phyloP scores from a whole-genome alignment of 2,113 vertebrate species.

The Arothron firmamentum region DNA sequence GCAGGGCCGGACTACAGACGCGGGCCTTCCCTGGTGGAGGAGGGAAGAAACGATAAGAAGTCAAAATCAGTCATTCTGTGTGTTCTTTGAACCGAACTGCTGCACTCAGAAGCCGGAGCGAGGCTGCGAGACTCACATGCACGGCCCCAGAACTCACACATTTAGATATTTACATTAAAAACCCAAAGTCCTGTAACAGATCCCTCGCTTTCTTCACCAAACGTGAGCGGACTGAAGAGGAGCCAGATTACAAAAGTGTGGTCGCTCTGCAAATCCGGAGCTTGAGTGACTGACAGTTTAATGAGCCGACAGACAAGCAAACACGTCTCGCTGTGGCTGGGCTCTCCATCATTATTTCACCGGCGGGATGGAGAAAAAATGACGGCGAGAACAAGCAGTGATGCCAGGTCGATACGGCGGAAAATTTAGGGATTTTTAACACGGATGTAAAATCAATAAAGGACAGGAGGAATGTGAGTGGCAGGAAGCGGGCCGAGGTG shows the following conservation, averaged over 20 bases:
- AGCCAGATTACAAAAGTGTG: background rate
- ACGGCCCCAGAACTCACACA: constrained; percentile 17
- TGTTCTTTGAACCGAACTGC: constrained; percentile 67
- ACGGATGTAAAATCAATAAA: constrained; percentile 52
- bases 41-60: constrained; percentile 56
- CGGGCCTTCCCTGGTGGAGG: constrained; percentile 67
- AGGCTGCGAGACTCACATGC: constrained; percentile 62
- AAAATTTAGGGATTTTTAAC: constrained; percentile 53
- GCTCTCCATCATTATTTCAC: constrained; percentile 5
- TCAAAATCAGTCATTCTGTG: constrained; percentile 71
- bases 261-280: background rate
- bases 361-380: background rate
- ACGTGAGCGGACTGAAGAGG: constrained; percentile 7
- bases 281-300: constrained; percentile 32
- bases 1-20: constrained; percentile 64
- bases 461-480: constrained; percentile 48
- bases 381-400: constrained; percentile 19
- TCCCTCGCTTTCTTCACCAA: too few relatives aligned
- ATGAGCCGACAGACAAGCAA: constrained; percentile 27
- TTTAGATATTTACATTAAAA: background rate
- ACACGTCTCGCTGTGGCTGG: constrained; percentile 9
- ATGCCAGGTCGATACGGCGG: constrained; percentile 26
- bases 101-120: constrained; percentile 58
- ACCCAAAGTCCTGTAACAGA: too few relatives aligned
- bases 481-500: constrained; percentile 41